Evolutionary conservation across 1,140 invertebrate species (phyloP), one percentile per base, ranked within the genome.

Genomic region (Drosophila pallidifrons): DNA sequence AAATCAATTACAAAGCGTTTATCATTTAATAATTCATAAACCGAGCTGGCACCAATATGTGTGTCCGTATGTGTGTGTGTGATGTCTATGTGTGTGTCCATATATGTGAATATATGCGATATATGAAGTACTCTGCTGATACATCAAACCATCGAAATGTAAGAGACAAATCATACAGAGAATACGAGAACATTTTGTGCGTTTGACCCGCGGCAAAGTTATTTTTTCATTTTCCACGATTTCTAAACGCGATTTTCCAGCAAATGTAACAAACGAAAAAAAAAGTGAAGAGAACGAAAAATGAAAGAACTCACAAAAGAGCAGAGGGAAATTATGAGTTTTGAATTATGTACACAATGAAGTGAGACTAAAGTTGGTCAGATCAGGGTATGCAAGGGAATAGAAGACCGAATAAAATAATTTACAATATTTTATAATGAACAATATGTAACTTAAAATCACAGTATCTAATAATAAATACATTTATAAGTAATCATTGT

Each of bases 201-300:
- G 69, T 59, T 68, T 80, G 64, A 54, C 83, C 86, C 57, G 75
- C 32, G 85, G 85, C 85, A 89, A 89, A 81, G 81, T 89, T 89
- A 71, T 89, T 89, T 76, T 89, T 89, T 81, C 81, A 89, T 89
- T 89, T 89, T 78, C 81, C 78, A 79, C 85, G 85, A 89, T 89
- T 89, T 89, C 85, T 89, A 89, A 89, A 81, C 75, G 77, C 60
- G 75, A 54, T 64, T 47, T 64, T 58, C 46, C 46, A 47, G 25
- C 54, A 20, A 60, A 83, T 73, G 70, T 65, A 70, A 59, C 63
- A 70, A 52, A 10, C 6, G 25, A 57, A 25, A 67, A 55, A 55
- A 45, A 55, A 60, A 68, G 52, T 1, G 7, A 70, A 59, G 58
- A 66, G 49, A 10, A 10, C 30, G 51, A 16, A 65, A 57, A 46